These are phyloP conservation scores for Nibea coibor DNA, from an alignment of 2,113 vertebrate species.

Conservation along the genomic window DNA sequence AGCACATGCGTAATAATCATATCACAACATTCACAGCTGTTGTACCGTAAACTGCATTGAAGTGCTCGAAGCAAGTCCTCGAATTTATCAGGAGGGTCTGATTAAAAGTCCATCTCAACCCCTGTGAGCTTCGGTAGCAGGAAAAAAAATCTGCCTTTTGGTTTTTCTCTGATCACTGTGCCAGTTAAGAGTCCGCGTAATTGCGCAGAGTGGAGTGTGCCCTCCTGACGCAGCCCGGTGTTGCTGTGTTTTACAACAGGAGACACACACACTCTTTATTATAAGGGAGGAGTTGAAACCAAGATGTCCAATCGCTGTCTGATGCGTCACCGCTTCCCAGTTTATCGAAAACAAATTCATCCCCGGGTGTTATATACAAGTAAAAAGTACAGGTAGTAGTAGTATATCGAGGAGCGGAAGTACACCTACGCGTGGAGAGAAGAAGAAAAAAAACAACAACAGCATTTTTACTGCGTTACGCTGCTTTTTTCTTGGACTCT, in stretches of 20 bases:
- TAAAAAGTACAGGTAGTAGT: conserved; percentile 84
- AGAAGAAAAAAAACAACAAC: conserved; percentile 52
- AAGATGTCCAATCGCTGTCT: conserved; percentile 92
- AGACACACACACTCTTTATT: conserved; percentile 90
- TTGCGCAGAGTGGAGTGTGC: conserved; percentile 82
- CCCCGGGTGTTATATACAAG: conserved; percentile 86
- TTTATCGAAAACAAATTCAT: conserved; percentile 92
- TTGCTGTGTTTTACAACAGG: conserved; percentile 92
- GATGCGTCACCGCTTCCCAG: conserved; percentile 91
- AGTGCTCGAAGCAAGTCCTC: conserved; percentile 67
- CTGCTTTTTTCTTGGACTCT: conserved; percentile 36
- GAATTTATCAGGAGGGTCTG: conserved; percentile 33
- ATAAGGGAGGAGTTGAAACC: conserved; percentile 95
- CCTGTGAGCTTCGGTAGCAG: conserved; percentile 81
- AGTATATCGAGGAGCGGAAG: conserved; percentile 79
- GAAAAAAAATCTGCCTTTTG: conserved; percentile 74
- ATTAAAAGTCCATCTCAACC: conserved; percentile 84
- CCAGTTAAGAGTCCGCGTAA: conserved; percentile 77
- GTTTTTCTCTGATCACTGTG: conserved; percentile 80
- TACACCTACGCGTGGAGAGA: conserved; percentile 78
- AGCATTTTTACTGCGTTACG: conserved; percentile 27
- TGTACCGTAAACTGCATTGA: conserved; percentile 69
- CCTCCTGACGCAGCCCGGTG: conserved; percentile 85
- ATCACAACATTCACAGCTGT: conserved; percentile 65
- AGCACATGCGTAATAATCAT: conserved; percentile 73